Conservation (phyloP, 2,113 vertebrate genomes). For the Nothobranchius kuhntae region DNA sequence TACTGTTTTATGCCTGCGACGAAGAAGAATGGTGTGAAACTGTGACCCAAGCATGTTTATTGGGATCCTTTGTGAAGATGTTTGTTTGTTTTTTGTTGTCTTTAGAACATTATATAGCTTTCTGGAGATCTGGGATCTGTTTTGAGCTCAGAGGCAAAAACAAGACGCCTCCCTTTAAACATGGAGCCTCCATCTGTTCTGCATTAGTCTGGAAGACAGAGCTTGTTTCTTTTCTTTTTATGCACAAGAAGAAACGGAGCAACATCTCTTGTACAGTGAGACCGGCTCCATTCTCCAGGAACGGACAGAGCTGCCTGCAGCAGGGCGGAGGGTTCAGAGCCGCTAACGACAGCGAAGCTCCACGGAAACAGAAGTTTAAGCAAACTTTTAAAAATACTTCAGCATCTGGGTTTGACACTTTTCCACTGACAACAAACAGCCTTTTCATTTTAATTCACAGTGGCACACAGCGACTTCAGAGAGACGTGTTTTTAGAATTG, state of each 20-base stretch:
- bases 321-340: too few species aligned
- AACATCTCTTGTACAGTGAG: constrained; percentile 41
- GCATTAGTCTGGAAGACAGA: constrained; percentile 56
- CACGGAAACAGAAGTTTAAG: constrained; percentile 30
- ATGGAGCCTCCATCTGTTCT: constrained; percentile 59
- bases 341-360: not conserved
- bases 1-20: too few species aligned
- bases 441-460: constrained; percentile 69
- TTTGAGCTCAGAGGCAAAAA: constrained; percentile 40
- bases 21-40: too few species aligned
- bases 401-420: constrained; percentile 64
- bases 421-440: constrained; percentile 57
- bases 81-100: too few species aligned
- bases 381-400: constrained; percentile 44
- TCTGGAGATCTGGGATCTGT: not conserved
- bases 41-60: too few species aligned
- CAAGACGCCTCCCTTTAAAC: constrained; percentile 23
- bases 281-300: not conserved
- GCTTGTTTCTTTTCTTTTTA: constrained; percentile 17
- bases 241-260: constrained; percentile 52
- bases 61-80: too few species aligned
- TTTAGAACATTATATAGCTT: too few species aligned
- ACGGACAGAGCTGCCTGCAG: not conserved
- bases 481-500: constrained; percentile 47
- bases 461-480: constrained; percentile 71